phyloP scores from a whole-genome alignment of 1,140 invertebrate species.

The Drosophila lowei region DNA sequence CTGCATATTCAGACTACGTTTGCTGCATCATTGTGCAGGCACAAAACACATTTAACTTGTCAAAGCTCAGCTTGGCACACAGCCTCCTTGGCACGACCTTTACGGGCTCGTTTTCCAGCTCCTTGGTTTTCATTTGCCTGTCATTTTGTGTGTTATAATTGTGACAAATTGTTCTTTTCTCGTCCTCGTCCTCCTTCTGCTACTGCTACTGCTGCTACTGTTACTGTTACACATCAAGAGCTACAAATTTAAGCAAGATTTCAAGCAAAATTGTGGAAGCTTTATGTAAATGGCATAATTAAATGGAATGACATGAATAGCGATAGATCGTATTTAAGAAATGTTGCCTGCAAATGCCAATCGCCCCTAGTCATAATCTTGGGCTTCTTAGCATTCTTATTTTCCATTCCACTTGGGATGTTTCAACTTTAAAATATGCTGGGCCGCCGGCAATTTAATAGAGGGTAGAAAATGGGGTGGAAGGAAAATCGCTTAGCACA shows the following conservation, averaged over 20 bases:
- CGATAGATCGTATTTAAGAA: slow-evolving; percentile 34
- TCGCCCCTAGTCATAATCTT: slow-evolving; percentile 34
- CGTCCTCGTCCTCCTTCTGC: not conserved
- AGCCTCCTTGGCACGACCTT: slow-evolving; percentile 27
- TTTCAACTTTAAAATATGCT: slow-evolving; percentile 21
- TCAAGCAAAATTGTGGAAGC: slow-evolving; percentile 52
- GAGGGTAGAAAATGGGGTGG: slow-evolving; percentile 7
- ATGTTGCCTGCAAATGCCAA: slow-evolving; percentile 47
- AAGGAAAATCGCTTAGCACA: slow-evolving; percentile 57
- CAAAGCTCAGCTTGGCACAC: slow-evolving; percentile 2
- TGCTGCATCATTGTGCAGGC: slow-evolving; percentile 71
- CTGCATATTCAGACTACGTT: slow-evolving; percentile 42
- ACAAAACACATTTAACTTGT: slow-evolving; percentile 51
- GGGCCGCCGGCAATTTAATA: slow-evolving; percentile 7
- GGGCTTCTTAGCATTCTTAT: slow-evolving; percentile 4
- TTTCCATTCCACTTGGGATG: not conserved
- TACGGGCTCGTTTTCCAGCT: slow-evolving; percentile 68
- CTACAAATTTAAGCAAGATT: slow-evolving; percentile 40
- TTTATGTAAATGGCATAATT: slow-evolving; percentile 55
- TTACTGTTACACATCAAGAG: not conserved
- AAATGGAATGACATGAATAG: slow-evolving; percentile 37
- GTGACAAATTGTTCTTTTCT: slow-evolving; percentile 72
- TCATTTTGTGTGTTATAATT: slow-evolving; percentile 74
- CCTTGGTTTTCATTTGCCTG: slow-evolving; percentile 71
- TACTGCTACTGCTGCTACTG: not conserved